Evolutionary conservation across 2,113 vertebrate genomes (phyloP), one percentile per base, ranked within the genome.

Genomic region (Halcyon senegalensis): DNA sequence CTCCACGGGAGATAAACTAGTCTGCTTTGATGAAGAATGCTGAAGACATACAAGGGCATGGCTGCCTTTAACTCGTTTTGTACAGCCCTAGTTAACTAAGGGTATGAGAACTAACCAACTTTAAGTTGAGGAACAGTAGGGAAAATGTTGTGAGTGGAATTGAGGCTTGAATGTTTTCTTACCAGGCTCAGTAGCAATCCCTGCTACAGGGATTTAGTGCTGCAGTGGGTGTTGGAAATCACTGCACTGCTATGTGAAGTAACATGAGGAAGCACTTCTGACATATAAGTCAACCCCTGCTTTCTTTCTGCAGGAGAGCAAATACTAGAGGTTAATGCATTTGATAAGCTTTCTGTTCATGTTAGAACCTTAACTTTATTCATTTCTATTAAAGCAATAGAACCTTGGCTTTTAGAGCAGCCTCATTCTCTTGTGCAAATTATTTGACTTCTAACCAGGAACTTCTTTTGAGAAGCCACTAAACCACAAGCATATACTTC

Each of bases 1-100:
- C 7, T 27, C 51, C 51, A 53, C 8, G 25, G 25, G 28, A 30
- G 64, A 83, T 20, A 28, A 72, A 21, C 1, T 53, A 46, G 14
- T 18, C 59, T 84, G 30, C 14, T 50, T 7, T 55, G 11, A 16
- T 72, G 18, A 25, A 62, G 33, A 53, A 53, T 28, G 27, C 18
- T 51, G 8, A 11, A 17, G 11, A 2, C 0, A 1, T 4, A 7
- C 23, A 53, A 9, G 27, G 25, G 14, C 13, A 12, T 5, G 25
- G 51, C 51, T 53, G 51, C 15, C 9, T 53, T 53, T 53, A 27
- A 28, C 13, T 53, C 27, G 11, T 51, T 25, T 53, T 53, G 25
- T 53, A 28, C 25, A 53, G 51, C 13, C 51, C 14, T 14, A 7
- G 51, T 53, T 53, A 53, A 53, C 8, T 53, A 51, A 51, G 24